Conservation (phyloP, 2,113 vertebrate species). For the Nesospiza acunhae region DNA sequence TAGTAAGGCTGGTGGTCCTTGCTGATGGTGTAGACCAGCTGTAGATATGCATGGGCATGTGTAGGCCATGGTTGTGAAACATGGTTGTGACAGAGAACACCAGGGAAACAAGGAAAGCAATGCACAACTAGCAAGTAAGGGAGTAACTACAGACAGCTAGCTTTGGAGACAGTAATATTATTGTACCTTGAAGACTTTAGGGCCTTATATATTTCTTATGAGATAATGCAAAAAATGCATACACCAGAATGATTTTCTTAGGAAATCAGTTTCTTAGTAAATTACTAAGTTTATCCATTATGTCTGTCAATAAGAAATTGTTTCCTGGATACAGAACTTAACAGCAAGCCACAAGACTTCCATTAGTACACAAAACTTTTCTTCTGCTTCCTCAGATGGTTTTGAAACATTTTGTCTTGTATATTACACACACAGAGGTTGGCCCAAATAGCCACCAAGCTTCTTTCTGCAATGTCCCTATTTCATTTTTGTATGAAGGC, state of each 20-base stretch:
- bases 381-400: background rate
- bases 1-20: background rate
- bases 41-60: background rate
- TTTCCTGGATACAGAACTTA: background rate
- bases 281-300: background rate
- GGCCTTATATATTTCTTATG: background rate
- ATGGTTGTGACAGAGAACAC: background rate
- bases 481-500: background rate
- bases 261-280: background rate
- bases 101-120: background rate
- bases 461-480: background rate
- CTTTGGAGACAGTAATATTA: background rate
- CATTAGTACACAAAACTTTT: background rate
- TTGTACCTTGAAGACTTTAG: background rate
- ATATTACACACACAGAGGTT: background rate
- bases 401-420: background rate
- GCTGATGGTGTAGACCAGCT: fast-evolving
- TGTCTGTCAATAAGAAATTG: background rate
- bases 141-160: background rate
- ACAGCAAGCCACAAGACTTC: background rate
- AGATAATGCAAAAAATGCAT: background rate
- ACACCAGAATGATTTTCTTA: background rate
- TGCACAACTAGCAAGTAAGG: background rate
- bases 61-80: fast-evolving
- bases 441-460: background rate